These are phyloP conservation scores for Tetraneura akinire DNA, from an alignment of 1,140 invertebrate species.

Conservation along the genomic window DNA sequence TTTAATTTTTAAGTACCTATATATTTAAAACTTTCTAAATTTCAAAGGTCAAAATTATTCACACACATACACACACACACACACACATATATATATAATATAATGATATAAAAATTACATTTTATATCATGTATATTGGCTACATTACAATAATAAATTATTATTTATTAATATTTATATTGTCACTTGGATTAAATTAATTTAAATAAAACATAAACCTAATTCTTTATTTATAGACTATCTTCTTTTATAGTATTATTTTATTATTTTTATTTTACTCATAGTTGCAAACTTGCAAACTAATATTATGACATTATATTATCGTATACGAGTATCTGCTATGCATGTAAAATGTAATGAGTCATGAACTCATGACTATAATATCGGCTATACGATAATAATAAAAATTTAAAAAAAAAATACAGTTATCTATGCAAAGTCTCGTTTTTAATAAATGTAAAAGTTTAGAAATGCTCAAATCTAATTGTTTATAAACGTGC, in stretches of 20 bases:
- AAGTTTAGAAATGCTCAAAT: slow-evolving; percentile 8
- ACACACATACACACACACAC: neutral
- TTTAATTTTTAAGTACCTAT: neutral
- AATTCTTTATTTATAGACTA: too few species aligned
- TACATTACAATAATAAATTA: too few species aligned
- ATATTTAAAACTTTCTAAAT: slow-evolving; percentile 18
- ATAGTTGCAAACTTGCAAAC: too few species aligned
- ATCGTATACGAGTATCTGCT: too few species aligned
- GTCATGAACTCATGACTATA: neutral
- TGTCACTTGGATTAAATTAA: neutral
- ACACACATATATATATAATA: neutral
- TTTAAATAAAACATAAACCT: neutral
- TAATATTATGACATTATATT: too few species aligned
- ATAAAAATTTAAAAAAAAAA: neutral
- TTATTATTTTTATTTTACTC: too few species aligned
- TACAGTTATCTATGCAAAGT: neutral
- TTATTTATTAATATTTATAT: too few species aligned
- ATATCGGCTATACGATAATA: neutral
- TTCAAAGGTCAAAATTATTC: too few species aligned
- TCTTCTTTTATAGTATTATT: too few species aligned
- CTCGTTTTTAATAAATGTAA: neutral
- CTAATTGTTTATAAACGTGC: neutral
- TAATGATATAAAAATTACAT: neutral
- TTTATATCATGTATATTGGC: too few species aligned
- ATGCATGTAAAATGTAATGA: too few species aligned